Evolutionary conservation across 2,797 vertebrate genomes (phyloP).

Genomic region (Nyctalus aviator): DNA sequence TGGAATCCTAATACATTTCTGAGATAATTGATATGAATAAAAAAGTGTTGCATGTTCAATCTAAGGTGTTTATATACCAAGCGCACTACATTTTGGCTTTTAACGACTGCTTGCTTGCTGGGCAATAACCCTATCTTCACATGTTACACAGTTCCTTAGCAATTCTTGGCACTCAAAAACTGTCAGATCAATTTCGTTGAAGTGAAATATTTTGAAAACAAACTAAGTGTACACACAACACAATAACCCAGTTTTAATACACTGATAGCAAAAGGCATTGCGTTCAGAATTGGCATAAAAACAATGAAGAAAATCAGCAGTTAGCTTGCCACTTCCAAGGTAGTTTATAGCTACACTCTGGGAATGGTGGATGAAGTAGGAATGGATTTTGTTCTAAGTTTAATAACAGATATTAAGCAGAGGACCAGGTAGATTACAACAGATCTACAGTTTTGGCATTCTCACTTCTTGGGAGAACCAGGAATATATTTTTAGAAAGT

Average conservation of each 20-base stretch:
- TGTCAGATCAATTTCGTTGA: conserved; percentile 50
- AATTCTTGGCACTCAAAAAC: conserved; percentile 74
- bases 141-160: conserved; percentile 47
- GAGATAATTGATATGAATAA: neutral
- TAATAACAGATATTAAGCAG: conserved; percentile 52
- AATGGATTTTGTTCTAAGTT: conserved; percentile 64
- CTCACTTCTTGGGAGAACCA: conserved; percentile 60
- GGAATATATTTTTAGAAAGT: conserved; percentile 57
- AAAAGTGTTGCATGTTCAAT: neutral
- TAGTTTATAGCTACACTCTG: conserved; percentile 46
- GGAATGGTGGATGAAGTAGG: conserved; percentile 68
- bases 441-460: conserved; percentile 65
- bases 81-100: conserved; percentile 42
- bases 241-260: conserved; percentile 65
- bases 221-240: conserved; percentile 55
- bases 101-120: conserved; percentile 22
- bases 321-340: conserved; percentile 55
- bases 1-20: neutral
- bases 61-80: conserved; percentile 21
- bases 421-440: conserved; percentile 59
- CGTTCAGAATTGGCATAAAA: conserved; percentile 49
- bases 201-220: conserved; percentile 61
- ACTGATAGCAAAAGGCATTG: conserved; percentile 46
- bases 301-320: conserved; percentile 30
- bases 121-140: conserved; percentile 28